Conservation (phyloP, 2,113 vertebrate species). For the Nothocercus nigrocapillus region DNA sequence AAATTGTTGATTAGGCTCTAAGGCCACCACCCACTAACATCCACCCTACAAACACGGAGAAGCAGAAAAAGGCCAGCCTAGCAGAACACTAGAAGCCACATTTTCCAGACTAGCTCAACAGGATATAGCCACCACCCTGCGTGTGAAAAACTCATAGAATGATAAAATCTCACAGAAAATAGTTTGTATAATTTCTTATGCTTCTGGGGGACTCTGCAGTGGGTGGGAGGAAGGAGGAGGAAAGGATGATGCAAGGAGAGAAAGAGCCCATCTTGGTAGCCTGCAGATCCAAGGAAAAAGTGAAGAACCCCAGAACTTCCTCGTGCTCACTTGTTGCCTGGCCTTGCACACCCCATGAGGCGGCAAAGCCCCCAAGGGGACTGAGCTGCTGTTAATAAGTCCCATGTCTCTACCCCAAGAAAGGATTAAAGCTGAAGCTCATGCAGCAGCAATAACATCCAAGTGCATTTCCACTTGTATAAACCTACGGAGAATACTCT, state of each 20-base stretch:
- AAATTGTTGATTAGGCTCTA: constrained; percentile 50
- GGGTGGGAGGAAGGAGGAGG: not conserved
- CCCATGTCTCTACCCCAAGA: not conserved
- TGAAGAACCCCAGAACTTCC: constrained; percentile 8
- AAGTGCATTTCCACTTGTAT: constrained; percentile 24
- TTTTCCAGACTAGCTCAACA: not conserved
- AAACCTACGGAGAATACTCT: constrained; percentile 49
- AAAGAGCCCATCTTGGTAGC: constrained; percentile 20
- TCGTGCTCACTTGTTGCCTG: not conserved
- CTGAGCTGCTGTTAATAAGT: constrained; percentile 15
- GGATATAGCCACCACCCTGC: not conserved
- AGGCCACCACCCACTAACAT: constrained; percentile 45
- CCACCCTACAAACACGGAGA: not conserved
- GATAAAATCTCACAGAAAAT: not conserved
- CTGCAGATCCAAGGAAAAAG: not conserved
- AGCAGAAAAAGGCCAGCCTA: not conserved
- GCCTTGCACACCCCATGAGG: not conserved
- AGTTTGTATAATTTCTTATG: not conserved
- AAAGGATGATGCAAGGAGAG: not conserved
- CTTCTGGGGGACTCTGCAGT: not conserved
- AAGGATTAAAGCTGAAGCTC: constrained; percentile 22
- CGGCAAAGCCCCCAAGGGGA: not conserved
- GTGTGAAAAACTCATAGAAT: not conserved
- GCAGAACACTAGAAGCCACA: not conserved
- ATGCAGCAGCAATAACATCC: constrained; percentile 32